Percentiles rank a stretch among this genome's conserved stretches.
These are phyloP conservation scores for Lagorchestes hirsutus DNA, from an alignment of 2,797 vertebrate species.

Conservation along the genomic window DNA sequence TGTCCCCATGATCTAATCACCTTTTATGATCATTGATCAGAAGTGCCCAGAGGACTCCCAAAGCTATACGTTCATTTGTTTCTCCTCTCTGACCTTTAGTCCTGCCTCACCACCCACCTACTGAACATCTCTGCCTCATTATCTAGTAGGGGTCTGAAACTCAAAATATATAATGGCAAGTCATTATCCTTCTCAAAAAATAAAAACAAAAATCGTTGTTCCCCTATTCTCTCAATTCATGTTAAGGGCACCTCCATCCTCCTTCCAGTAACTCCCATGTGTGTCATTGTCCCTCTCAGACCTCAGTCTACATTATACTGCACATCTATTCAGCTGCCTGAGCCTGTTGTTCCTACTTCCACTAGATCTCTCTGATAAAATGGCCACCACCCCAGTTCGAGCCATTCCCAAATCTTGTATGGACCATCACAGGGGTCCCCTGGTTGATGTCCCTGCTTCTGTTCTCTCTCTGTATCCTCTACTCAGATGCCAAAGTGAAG, in stretches of 20 bases:
- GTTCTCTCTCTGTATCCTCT: background rate
- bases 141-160: background rate
- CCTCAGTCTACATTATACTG: accelerated
- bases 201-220: background rate
- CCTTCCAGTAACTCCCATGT: background rate
- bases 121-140: background rate
- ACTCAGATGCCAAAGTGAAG: background rate
- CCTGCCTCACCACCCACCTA: background rate
- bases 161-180: background rate
- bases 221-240: background rate
- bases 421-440: background rate
- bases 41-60: background rate
- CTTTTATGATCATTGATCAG: background rate
- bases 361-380: background rate
- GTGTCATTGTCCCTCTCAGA: background rate
- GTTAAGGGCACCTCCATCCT: background rate
- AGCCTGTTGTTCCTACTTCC: background rate
- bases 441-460: too few species aligned
- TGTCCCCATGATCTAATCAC: background rate
- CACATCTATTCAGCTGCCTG: background rate
- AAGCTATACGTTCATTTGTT: background rate
- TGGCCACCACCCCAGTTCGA: background rate
- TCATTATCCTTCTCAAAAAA: background rate
- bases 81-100: background rate
- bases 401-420: background rate